phyloP scores from a whole-genome alignment of 2,888 invertebrate species.

The Drosophila anceps region DNA sequence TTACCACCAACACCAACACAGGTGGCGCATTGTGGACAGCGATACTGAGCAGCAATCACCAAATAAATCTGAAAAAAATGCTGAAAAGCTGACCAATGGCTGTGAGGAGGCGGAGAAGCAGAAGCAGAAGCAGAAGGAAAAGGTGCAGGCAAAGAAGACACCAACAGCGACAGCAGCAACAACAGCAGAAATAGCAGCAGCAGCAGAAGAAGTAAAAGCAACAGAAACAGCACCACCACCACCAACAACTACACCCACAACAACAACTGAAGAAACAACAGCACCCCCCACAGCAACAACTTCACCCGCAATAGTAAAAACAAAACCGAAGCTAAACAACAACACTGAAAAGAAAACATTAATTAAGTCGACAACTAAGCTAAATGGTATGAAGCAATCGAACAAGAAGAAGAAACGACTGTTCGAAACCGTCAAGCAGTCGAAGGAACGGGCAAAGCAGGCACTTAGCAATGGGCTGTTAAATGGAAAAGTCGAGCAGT shows the following conservation, averaged over 20 bases:
- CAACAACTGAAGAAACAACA: background rate
- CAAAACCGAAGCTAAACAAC: slow-evolving; percentile 38
- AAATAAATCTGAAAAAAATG: slow-evolving; percentile 21
- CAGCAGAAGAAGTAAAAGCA: background rate
- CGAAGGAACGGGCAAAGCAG: background rate
- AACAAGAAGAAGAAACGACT: slow-evolving; percentile 1
- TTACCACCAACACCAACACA: slow-evolving; percentile 8
- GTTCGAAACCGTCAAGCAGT: slow-evolving; percentile 1
- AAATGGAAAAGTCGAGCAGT: slow-evolving; percentile 49
- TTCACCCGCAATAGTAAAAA: slow-evolving; percentile 1
- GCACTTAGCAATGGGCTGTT: slow-evolving; percentile 36
- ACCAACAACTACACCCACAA: background rate
- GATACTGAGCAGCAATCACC: slow-evolving; percentile 47
- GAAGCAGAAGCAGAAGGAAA: background rate
- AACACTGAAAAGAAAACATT: slow-evolving; percentile 24
- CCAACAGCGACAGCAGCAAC: background rate
- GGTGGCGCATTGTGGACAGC: slow-evolving; percentile 69
- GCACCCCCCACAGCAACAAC: background rate
- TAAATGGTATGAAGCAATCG: slow-evolving; percentile 37
- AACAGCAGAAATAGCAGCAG: background rate
- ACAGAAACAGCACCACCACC: background rate
- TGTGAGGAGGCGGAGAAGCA: slow-evolving; percentile 4
- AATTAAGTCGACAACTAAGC: slow-evolving; percentile 28
- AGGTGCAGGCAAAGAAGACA: background rate
- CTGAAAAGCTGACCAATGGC: slow-evolving; percentile 48